Conservation (phyloP, 2,797 vertebrate species). For the Danio aesculapii region DNA sequence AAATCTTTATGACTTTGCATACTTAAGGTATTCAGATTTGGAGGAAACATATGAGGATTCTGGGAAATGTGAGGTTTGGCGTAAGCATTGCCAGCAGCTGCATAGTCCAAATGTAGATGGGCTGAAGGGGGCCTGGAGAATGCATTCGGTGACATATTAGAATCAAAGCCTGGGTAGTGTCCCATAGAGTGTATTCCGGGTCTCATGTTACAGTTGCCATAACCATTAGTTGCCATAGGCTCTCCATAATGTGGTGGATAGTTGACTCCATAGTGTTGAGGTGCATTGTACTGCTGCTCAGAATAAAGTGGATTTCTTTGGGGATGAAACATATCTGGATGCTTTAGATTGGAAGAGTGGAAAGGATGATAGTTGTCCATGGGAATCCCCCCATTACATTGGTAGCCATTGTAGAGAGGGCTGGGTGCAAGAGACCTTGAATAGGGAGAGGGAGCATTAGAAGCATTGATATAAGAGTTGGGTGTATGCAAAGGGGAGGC, state of each 20-base stretch:
- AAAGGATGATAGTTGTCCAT: constrained; percentile 86
- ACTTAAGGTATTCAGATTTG: constrained; percentile 81
- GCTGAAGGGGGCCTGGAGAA: constrained; percentile 79
- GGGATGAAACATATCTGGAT: constrained; percentile 87
- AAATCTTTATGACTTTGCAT: constrained; percentile 82
- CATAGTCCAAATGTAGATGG: constrained; percentile 79
- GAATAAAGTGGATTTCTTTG: constrained; percentile 86
- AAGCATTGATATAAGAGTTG: constrained; percentile 88
- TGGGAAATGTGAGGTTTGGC: constrained; percentile 79
- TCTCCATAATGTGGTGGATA: constrained; percentile 86
- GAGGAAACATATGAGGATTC: constrained; percentile 75
- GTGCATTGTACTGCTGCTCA: constrained; percentile 86
- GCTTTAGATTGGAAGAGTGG: constrained; percentile 87
- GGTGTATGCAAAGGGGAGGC: constrained; percentile 80
- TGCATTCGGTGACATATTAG: constrained; percentile 77
- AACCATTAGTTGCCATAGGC: constrained; percentile 88
- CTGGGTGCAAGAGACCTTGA: constrained; percentile 78
- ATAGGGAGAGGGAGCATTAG: constrained; percentile 81
- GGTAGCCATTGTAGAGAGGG: constrained; percentile 86
- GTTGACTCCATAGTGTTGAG: constrained; percentile 84
- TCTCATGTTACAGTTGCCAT: constrained; percentile 81
- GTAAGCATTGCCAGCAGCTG: constrained; percentile 80
- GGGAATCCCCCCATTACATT: constrained; percentile 88
- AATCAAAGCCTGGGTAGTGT: constrained; percentile 81
- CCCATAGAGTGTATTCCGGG: constrained; percentile 79